Base-by-base conservation (phyloP, 2,888 invertebrate species). In the Lepas anatifera region DNA sequence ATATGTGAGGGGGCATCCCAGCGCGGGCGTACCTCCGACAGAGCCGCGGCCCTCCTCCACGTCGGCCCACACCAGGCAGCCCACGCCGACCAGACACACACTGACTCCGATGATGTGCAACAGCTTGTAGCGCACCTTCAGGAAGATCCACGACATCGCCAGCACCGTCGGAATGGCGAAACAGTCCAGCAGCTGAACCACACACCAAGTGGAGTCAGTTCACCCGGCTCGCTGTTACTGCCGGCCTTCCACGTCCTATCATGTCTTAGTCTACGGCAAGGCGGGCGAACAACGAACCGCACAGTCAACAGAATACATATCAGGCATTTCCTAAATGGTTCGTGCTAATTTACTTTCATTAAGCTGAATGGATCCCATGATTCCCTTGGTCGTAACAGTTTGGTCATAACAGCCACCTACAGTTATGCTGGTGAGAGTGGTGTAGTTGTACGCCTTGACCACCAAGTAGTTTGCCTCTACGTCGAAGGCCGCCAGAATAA, bases 401-500 rank as follows among this genome's bases (percentile, higher is more conserved):
- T n/a, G n/a, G n/a, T n/a, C n/a, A n/a, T n/a, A n/a, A n/a, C 37
- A 1, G 39, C 22, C 8, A 66, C 77, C 71, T 77, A 87, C 87
- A 85, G 88, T 88, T 74, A 88, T 86, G 77, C 87, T 87, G 64
- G 87, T 87, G 70, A 89, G 81, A 72, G 86, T 87, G 16, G 89
- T 89, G 77, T 85, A 88, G 76, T 86, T 85, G 80, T 92, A 92
- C 0, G 92, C 90, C 78, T 87, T 86, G 25, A 91, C 89, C 72
- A 92, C 84, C 72, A 92, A 81, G 79, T 88, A 92, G 78, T 89
- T 89, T 10, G 92, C 92, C 81, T 92, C 90, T n/a, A 93, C 92
- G 78, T 93, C 92, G 72, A 91, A 84, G 68, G 87, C 80, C 41
- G 91, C 89, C 22, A 92, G 84, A 74, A 92, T 80, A 72, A 90